These are phyloP conservation scores for Trinorchestia longiramus DNA, from an alignment of 1,140 invertebrate species.

Conservation along the genomic window DNA sequence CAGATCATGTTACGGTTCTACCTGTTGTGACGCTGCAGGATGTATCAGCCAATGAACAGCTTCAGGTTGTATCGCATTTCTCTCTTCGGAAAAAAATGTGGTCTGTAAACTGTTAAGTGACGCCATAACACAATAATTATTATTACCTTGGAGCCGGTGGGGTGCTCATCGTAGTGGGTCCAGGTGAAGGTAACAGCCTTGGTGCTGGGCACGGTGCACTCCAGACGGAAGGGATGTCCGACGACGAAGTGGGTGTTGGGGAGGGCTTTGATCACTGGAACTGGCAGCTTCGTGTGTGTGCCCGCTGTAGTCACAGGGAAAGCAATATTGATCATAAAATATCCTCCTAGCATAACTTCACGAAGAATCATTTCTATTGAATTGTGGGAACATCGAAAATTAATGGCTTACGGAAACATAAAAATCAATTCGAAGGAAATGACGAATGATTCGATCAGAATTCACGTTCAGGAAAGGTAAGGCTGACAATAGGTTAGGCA, in stretches of 20 bases:
- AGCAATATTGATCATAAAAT: background rate
- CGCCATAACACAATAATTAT: background rate
- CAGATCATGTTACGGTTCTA: no score
- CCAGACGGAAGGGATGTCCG: constrained; percentile 23
- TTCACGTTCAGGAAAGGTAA: no score
- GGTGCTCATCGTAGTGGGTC: background rate
- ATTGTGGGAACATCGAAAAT: background rate
- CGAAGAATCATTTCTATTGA: background rate
- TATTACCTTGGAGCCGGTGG: background rate
- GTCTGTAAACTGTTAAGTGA: background rate
- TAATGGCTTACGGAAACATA: background rate
- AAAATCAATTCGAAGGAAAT: background rate
- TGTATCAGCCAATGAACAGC: no score
- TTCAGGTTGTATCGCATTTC: no score
- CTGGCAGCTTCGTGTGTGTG: background rate
- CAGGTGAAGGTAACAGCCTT: background rate
- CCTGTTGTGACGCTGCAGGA: no score
- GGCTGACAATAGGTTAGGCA: background rate
- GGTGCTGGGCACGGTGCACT: constrained; percentile 22
- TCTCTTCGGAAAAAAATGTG: no score
- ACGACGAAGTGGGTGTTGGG: constrained; percentile 39
- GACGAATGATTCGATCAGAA: background rate
- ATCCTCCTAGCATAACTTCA: background rate
- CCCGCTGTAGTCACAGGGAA: background rate
- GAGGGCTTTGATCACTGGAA: background rate